phyloP scores from a whole-genome alignment of 2,888 invertebrate species.

The Diaperis boleti region DNA sequence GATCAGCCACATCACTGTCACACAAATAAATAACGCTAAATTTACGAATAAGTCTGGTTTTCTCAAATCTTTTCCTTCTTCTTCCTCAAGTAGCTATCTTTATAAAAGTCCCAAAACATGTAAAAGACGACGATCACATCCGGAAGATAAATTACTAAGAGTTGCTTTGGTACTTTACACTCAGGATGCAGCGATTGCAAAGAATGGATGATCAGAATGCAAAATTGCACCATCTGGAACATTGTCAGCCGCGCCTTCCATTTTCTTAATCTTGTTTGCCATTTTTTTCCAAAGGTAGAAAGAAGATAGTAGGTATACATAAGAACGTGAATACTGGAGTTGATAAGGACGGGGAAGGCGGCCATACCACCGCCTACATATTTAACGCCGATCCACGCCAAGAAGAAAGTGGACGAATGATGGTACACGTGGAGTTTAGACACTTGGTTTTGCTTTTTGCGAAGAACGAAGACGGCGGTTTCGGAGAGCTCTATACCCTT shows the following conservation, averaged over 20 bases:
- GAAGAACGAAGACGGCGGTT: constrained; percentile 78
- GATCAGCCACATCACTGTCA: too few relatives aligned
- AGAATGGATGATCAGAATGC: constrained; percentile 73
- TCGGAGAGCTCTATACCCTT: constrained; percentile 78
- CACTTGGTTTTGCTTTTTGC: constrained; percentile 79
- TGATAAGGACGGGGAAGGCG: constrained; percentile 75
- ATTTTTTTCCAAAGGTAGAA: constrained; percentile 71
- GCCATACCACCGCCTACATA: constrained; percentile 76
- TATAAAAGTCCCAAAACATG: constrained; percentile 80
- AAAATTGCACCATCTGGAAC: constrained; percentile 81
- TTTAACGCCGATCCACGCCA: constrained; percentile 74
- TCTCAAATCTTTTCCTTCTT: neutral
- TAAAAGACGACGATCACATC: constrained; percentile 76
- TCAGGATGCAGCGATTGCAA: constrained; percentile 69
- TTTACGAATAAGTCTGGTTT: neutral
- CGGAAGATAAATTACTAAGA: constrained; percentile 71
- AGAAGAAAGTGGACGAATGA: constrained; percentile 72
- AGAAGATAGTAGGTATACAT: constrained; percentile 83
- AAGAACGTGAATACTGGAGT: constrained; percentile 77
- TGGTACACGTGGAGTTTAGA: constrained; percentile 81
- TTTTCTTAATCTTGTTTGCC: constrained; percentile 70
- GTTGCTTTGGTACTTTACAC: constrained; percentile 69
- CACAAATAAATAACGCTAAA: neutral
- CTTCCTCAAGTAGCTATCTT: constrained; percentile 67
- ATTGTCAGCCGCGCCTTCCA: constrained; percentile 72